Base-by-base conservation (phyloP, 2,797 vertebrate genomes). In the Brachymystax lenok region DNA sequence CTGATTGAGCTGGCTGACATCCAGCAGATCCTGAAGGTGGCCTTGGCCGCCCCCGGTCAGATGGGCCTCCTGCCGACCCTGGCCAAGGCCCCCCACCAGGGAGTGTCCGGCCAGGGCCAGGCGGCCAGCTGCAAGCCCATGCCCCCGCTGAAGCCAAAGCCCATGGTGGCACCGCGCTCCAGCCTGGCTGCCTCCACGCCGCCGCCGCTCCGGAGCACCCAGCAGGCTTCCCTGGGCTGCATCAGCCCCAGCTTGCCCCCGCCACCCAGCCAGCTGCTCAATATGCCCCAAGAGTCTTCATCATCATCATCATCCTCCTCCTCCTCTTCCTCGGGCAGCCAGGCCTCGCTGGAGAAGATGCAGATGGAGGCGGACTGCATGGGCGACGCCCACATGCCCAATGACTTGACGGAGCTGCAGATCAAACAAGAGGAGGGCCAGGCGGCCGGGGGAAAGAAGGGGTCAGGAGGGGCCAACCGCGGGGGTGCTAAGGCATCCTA, bases 1-100 rank as follows among this genome's bases (percentile, higher is more conserved):
- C 83, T 95, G 16, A 78, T 93, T 83, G 97, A 99, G 88, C 91
- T 99, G 80, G 97, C 97, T 0, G 97, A 99, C 87, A 98, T 99
- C 88, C 97, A 98, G 90, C 97, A 98, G 93, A 98, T 99, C 85
- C 95, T 99, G 80, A 97, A 97, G 83, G 97, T 99, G 93, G 95
- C 97, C 3, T 87, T 96, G 1, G 94, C 96, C 0, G 95, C 95
- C 0, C 95, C 96, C 3, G 95, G 95, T 69, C 97, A 97, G 21
- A 89, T 94, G 27, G 91, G 90, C 4, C 95, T 96, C 88, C 94
- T 98, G 85, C 96, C 96, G 0, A 91, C 95, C 0, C 80, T 91
- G 77, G 89, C 93, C 64, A 94, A 93, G 80, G 89, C 84, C 40
- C 85, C 91, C 0, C 91, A 87, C 2, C 84, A 33, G 13, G 35